These are phyloP conservation scores for Pseudorhiza aurosa DNA, from an alignment of 30 jellyfish, hydroid and myxozoan genomes.

Conservation along the genomic window DNA sequence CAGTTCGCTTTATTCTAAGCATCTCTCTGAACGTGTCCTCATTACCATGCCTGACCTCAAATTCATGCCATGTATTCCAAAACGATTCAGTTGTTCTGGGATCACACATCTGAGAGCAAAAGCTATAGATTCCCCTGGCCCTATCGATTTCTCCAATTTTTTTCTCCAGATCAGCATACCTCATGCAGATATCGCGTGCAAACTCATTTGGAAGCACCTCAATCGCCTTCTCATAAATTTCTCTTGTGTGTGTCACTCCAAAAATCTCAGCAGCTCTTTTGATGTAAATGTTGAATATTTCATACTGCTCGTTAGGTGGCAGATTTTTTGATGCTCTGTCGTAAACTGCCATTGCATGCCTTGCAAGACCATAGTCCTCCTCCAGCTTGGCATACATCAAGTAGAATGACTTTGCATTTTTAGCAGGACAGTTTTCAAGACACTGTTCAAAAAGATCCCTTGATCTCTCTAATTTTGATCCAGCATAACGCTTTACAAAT, in stretches of 20 bases:
- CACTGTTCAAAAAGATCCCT: conserved; percentile 98
- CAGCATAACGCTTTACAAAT: conserved; percentile 88
- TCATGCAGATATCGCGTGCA: conserved; percentile 88
- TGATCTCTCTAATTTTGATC: conserved; percentile 93
- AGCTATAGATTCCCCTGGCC: conserved; percentile 93
- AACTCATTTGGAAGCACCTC: conserved; percentile 89
- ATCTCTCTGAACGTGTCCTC: conserved; percentile 98
- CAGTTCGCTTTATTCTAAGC: conserved; percentile 95
- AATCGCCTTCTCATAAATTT: conserved; percentile 93
- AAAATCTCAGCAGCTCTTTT: conserved; percentile 96
- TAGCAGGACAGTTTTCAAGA: conserved; percentile 94
- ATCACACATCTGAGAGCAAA: conserved; percentile 95
- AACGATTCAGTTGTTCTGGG: conserved; percentile 86
- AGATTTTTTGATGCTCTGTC: conserved; percentile 92
- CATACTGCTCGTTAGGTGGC: conserved; percentile 83
- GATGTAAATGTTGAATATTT: conserved; percentile 88
- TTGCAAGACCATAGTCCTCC: conserved; percentile 96
- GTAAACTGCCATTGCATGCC: conserved; percentile 99
- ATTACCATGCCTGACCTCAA: conserved; percentile 98
- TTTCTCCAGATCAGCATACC: conserved; percentile 95
- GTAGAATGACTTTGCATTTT: conserved; percentile 81
- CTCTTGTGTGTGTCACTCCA: conserved; percentile 98
- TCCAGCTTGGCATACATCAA: conserved; percentile 95
- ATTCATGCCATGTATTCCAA: conserved; percentile 98
- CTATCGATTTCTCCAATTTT: conserved; percentile 98